These are phyloP conservation scores for Erebia aethiops DNA, from an alignment of 2,888 invertebrate species.

Conservation along the genomic window DNA sequence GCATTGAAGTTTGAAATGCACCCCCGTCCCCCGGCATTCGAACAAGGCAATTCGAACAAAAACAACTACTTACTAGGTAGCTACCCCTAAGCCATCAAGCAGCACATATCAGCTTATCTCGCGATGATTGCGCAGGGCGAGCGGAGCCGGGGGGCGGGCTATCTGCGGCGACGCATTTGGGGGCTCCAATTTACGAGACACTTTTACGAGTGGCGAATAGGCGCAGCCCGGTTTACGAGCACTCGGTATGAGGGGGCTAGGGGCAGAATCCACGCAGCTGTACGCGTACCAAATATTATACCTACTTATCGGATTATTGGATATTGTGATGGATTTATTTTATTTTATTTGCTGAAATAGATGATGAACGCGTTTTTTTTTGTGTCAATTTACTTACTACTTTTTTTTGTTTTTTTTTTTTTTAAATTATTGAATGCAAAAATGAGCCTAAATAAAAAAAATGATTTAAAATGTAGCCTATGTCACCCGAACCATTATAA, in stretches of 20 bases:
- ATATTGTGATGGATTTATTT: too few species aligned
- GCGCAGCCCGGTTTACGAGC: conserved; percentile 71
- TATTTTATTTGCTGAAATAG: too few species aligned
- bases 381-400: too few species aligned
- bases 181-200: conserved; percentile 73
- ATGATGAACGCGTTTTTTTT: too few species aligned
- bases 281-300: background rate
- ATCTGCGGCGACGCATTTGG: conserved; percentile 67
- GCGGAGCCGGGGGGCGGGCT: conserved; percentile 52
- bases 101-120: conserved; percentile 50
- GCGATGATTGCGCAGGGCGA: conserved; percentile 50
- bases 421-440: too few species aligned
- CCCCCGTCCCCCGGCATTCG: background rate
- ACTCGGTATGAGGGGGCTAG: conserved; percentile 73
- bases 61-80: background rate
- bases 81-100: conserved; percentile 25
- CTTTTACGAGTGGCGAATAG: conserved; percentile 79
- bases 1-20: background rate
- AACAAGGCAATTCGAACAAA: conserved; percentile 8
- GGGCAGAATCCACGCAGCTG: conserved; percentile 22
- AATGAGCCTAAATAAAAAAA: too few species aligned
- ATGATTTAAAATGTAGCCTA: too few species aligned
- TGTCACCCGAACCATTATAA: too few species aligned
- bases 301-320: background rate
- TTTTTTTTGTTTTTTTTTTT: too few species aligned